These are phyloP conservation scores for Atherinomorus stipes DNA, from an alignment of 2,113 vertebrate species.

Conservation along the genomic window DNA sequence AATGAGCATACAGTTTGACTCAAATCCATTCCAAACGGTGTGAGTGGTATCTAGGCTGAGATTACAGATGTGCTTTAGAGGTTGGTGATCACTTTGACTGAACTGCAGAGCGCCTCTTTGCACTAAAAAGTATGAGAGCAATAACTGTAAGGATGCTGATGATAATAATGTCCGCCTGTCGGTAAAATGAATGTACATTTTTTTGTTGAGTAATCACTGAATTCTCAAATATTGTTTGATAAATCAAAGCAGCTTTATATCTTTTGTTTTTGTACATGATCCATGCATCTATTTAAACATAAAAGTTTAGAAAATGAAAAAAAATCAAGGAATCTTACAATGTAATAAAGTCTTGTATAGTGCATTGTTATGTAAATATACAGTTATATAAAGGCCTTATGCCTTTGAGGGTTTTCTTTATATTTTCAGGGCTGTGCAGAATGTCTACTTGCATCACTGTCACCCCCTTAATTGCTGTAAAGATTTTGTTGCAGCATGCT, in stretches of 20 bases:
- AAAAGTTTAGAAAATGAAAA: not conserved
- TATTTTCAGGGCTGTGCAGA: conserved; percentile 11
- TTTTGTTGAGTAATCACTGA: not conserved
- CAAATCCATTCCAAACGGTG: conserved; percentile 44
- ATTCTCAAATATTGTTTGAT: not conserved
- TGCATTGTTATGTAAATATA: conserved; percentile 13
- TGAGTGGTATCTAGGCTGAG: conserved; percentile 48
- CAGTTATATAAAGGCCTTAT: not conserved
- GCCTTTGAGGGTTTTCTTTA: conserved; percentile 16
- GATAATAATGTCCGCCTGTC: no score
- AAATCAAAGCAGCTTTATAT: conserved; percentile 9
- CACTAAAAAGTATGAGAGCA: not conserved
- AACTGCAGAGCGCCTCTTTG: conserved; percentile 23
- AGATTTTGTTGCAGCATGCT: conserved; percentile 29
- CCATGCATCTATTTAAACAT: not conserved
- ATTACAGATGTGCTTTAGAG: conserved; percentile 61
- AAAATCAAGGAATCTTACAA: no score
- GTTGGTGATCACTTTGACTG: conserved; percentile 50
- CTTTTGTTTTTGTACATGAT: not conserved
- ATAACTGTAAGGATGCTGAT: no score
- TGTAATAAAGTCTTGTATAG: not conserved
- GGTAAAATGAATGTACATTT: not conserved
- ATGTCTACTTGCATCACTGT: conserved; percentile 49
- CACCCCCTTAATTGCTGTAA: conserved; percentile 27
- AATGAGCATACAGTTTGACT: conserved; percentile 59